Conservation (phyloP, 1,140 invertebrate species). For the Aethina tumida region DNA sequence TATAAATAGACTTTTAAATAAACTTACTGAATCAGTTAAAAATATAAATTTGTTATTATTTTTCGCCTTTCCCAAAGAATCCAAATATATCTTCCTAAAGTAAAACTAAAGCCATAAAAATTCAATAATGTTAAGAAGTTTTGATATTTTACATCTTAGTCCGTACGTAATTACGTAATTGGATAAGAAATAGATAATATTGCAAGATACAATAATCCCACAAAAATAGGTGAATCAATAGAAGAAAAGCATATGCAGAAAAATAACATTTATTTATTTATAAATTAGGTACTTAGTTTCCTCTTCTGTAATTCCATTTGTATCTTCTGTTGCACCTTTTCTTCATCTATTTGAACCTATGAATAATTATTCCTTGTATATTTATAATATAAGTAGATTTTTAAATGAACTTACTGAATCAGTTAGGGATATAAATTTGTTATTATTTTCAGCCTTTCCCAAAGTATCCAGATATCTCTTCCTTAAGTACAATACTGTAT, state of each 20-base stretch:
- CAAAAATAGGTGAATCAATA: no score
- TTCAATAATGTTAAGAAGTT: conserved; percentile 6
- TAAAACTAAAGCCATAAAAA: conserved; percentile 66
- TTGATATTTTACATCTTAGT: conserved; percentile 37
- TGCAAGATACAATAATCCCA: no score
- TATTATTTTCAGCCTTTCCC: conserved; percentile 67
- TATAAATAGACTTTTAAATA: background rate
- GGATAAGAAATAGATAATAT: no score
- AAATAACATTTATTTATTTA: no score
- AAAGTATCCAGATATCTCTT: conserved; percentile 64
- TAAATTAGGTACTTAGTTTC: conserved; percentile 9
- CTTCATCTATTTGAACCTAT: conserved; percentile 27
- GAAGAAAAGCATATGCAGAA: no score
- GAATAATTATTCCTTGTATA: conserved; percentile 6
- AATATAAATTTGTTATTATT: conserved; percentile 62
- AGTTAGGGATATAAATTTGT: conserved; percentile 53
- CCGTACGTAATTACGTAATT: conserved; percentile 78
- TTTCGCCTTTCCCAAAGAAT: conserved; percentile 64
- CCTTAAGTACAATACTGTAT: conserved; percentile 67
- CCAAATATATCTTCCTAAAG: conserved; percentile 65
- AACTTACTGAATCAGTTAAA: conserved; percentile 37
- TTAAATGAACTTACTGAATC: conserved; percentile 26
- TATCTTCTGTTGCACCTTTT: conserved; percentile 30
- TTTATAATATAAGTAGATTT: background rate
- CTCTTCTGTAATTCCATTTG: conserved; percentile 20